Percentiles rank a stretch among this genome's conserved stretches.
Evolutionary conservation across 1,140 invertebrate genomes (phyloP).

Genomic region (Copidosoma floridanum): DNA sequence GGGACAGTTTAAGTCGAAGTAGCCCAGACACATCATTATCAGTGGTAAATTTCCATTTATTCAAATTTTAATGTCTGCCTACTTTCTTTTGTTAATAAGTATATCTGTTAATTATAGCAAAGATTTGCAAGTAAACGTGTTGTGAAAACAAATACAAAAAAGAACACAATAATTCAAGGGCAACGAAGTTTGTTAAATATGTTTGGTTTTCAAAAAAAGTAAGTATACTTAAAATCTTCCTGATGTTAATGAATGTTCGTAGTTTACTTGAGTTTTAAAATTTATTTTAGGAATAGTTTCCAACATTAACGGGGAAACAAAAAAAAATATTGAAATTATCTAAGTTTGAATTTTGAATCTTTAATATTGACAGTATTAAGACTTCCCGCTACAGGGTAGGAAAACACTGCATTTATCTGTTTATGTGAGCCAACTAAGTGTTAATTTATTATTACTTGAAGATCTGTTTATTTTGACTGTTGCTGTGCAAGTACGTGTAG

Average conservation of each 20-base stretch:
- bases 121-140: slow-evolving; percentile 33
- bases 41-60: neutral
- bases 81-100: neutral
- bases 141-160: slow-evolving; percentile 28
- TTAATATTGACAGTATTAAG: slow-evolving; percentile 12
- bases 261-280: neutral
- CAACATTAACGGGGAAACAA: neutral
- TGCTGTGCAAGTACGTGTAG: neutral
- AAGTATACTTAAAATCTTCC: slow-evolving; percentile 11
- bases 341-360: neutral
- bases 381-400: slow-evolving; percentile 14
- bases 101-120: slow-evolving; percentile 14
- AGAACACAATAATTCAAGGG: slow-evolving; percentile 28
- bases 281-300: slow-evolving; percentile 15
- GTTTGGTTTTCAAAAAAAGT: slow-evolving; percentile 47
- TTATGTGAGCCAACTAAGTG: neutral
- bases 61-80: slow-evolving; percentile 13
- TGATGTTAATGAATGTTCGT: too few relatives aligned
- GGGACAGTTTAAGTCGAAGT: slow-evolving; percentile 12
- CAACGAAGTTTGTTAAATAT: slow-evolving; percentile 44
- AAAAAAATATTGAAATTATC: neutral
- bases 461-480: neutral
- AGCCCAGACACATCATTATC: slow-evolving; percentile 22
- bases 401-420: slow-evolving; percentile 8
- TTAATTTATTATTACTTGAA: neutral